These are phyloP conservation scores for Carassius carassius DNA, from an alignment of 2,113 vertebrate genomes.

Conservation along the genomic window DNA sequence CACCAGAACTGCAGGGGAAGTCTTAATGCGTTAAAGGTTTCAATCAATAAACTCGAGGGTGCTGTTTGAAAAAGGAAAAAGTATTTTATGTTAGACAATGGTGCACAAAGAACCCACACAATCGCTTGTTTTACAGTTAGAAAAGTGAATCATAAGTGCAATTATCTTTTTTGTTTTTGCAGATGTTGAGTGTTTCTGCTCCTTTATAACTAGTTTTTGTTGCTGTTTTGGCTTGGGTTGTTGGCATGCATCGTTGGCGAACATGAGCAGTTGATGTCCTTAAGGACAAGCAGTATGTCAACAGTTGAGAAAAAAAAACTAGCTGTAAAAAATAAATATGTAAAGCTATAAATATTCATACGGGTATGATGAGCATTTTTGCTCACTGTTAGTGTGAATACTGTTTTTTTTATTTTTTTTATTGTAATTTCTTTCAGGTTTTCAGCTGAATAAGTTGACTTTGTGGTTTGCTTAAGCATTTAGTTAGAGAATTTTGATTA, in stretches of 20 bases:
- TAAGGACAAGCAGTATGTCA: conserved; percentile 38
- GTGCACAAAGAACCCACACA: conserved; percentile 68
- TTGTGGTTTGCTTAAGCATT: conserved; percentile 6
- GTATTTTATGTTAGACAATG: conserved; percentile 67
- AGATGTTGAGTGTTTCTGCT: conserved; percentile 71
- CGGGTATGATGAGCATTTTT: conserved; percentile 76
- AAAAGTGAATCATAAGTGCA: conserved; percentile 89
- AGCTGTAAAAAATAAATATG: conserved; percentile 57
- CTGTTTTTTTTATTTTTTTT: conserved; percentile 9
- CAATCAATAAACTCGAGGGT: conserved; percentile 79
- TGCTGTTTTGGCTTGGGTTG: conserved; percentile 35
- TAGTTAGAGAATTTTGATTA: conserved; percentile 28
- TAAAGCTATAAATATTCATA: conserved; percentile 73
- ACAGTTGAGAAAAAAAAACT: background rate
- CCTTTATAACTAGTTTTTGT: conserved; percentile 62
- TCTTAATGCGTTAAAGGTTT: conserved; percentile 71
- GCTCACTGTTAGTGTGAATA: conserved; percentile 69
- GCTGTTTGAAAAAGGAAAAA: conserved; percentile 67
- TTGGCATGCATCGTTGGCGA: conserved; percentile 40
- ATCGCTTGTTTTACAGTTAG: conserved; percentile 72
- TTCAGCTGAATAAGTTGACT: background rate
- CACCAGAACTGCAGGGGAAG: conserved; percentile 46
- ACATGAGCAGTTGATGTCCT: conserved; percentile 20
- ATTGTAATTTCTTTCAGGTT: conserved; percentile 29
- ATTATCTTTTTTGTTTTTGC: conserved; percentile 82